A percentile compares a stretch with the other conserved stretches of the same genome.
Evolutionary conservation across 2,888 invertebrate species (phyloP).

Genomic region (Phortica okadai): DNA sequence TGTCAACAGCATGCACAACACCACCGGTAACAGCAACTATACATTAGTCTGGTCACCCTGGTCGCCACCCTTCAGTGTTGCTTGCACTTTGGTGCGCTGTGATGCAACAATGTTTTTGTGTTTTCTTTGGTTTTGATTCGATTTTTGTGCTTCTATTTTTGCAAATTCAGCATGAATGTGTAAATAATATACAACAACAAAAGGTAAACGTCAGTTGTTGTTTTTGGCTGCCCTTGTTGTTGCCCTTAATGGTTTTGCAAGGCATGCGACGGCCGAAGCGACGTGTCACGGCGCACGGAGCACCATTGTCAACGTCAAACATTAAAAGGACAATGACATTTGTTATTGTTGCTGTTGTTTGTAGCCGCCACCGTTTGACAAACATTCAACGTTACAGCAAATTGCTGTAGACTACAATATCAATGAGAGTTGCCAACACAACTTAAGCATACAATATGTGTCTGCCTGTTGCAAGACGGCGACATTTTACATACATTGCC

Average conservation of each 20-base stretch:
- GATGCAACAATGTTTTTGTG: conserved; percentile 13
- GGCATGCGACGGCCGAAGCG: background rate
- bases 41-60: conserved; percentile 4
- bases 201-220: background rate
- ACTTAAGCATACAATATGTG: background rate
- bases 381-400: conserved; percentile 3
- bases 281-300: too few relatives aligned
- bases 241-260: conserved; percentile 15
- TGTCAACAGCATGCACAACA: background rate
- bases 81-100: background rate
- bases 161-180: conserved; percentile 13
- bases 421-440: background rate
- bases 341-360: conserved; percentile 19
- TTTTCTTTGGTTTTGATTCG: conserved; percentile 3
- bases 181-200: background rate
- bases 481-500: background rate
- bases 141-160: background rate
- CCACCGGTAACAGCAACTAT: background rate
- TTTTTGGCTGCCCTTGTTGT: background rate
- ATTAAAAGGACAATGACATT: conserved; percentile 32
- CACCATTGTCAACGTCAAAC: conserved; percentile 18
- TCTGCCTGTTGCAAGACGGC: conserved; percentile 1
- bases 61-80: background rate
- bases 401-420: background rate
- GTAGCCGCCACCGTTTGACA: conserved; percentile 5